Evolutionary conservation across 2,888 invertebrate species (phyloP).

Genomic region (Terebella lapidaria): DNA sequence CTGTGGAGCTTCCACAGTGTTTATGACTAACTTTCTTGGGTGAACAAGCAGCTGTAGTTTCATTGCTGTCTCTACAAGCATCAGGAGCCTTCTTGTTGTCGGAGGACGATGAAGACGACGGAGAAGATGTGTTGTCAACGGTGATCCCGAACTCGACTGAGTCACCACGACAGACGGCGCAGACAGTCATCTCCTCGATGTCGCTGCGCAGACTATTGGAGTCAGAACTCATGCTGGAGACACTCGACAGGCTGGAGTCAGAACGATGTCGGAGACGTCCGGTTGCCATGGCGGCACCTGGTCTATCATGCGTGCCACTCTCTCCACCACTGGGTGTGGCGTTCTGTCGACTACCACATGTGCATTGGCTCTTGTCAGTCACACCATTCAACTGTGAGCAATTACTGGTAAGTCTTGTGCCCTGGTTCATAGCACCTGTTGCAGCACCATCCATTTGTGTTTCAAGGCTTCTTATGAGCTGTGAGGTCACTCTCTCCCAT

Average conservation of each 20-base stretch:
- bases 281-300: not conserved
- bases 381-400: not conserved
- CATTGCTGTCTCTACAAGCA: too few species aligned
- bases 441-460: not conserved
- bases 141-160: not conserved
- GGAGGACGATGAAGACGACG: not conserved
- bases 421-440: constrained; percentile 7
- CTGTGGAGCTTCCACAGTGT: too few species aligned
- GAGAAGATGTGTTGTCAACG: not conserved
- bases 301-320: too few species aligned
- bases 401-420: constrained; percentile 9
- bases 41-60: not conserved
- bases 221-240: constrained; percentile 18
- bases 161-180: not conserved
- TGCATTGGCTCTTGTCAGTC: not conserved
- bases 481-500: not conserved
- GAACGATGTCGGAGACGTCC: not conserved
- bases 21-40: too few species aligned
- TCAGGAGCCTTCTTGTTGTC: not conserved
- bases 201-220: constrained; percentile 4
- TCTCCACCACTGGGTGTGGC: too few species aligned
- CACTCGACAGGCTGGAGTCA: not conserved
- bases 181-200: constrained; percentile 1
- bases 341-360: not conserved
- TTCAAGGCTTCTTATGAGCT: not conserved